Evolutionary conservation across 2,797 vertebrate genomes (phyloP), one percentile per base, ranked within the genome.

Genomic region (Pelodytes ibericus): DNA sequence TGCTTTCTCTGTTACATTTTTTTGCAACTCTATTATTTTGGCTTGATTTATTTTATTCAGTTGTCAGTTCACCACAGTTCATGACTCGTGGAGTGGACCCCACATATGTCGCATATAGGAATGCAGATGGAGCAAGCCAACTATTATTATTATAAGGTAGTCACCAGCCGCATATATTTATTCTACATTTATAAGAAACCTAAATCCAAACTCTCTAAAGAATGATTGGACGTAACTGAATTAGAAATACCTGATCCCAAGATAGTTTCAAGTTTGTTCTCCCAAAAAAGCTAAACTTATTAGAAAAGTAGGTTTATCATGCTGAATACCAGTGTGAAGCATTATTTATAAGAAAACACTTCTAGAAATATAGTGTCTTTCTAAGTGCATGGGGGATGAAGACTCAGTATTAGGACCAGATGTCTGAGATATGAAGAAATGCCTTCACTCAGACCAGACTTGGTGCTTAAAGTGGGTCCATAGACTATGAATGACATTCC

Each of bases 351-450:
- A 89, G 81, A 89, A 86, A 88, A 86, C 86, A 81, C 85, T 85
- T 88, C 82, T 86, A 87, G 75, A 82, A 89, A 88, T 85, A 90
- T 88, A 88, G 86, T 89, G 88, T 87, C 89, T 87, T 83, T 90
- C 87, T 88, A 88, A 51, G 26, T 84, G 85, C 82, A 87, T 0
- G 53, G 84, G 88, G 76, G 76, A 89, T 86, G 90, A 89, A 89
- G 83, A 87, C 85, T 83, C 86, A 82, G 83, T 89, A 91, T 92
- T 89, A 88, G 86, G 83, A 91, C 83, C 90, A 92, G 89, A 91
- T 91, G 89, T 90, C 71, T 61, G 75, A 83, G 82, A 87, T 80
- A 84, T 75, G 74, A 1, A 30, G 82, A 86, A 85, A 85, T 82
- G 77, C 70, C 81, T 83, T 66, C 80, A 66, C 59, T 89, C 82